These are phyloP conservation scores for Eupsilia transversa DNA, from an alignment of 2,888 invertebrate genomes.

Conservation along the genomic window DNA sequence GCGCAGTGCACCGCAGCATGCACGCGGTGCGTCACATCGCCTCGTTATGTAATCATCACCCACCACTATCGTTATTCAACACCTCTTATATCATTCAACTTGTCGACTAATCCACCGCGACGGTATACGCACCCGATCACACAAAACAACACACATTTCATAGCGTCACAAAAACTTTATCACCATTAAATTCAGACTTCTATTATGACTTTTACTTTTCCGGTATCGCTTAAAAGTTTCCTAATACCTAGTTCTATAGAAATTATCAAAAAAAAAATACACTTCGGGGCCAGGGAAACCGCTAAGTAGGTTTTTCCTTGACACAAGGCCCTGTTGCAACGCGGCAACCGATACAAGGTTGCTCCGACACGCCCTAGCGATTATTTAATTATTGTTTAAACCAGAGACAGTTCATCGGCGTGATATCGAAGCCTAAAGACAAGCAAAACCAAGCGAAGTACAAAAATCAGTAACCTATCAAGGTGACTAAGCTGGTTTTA, in stretches of 20 bases:
- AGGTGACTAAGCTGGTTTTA: constrained; percentile 44
- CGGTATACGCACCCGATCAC: constrained; percentile 51
- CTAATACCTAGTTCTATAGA: constrained; percentile 55
- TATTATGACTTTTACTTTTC: constrained; percentile 35
- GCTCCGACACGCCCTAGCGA: constrained; percentile 88
- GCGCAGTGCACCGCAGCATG: constrained; percentile 71
- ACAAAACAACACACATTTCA: constrained; percentile 43
- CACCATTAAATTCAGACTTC: constrained; percentile 11
- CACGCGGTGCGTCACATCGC: constrained; percentile 70
- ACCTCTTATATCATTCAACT: constrained; percentile 76
- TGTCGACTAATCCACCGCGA: constrained; percentile 63
- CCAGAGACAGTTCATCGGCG: constrained; percentile 80
- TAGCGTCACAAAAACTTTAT: constrained; percentile 40
- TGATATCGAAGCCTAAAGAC: constrained; percentile 71
- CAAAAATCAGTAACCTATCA: constrained; percentile 63
- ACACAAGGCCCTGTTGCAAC: constrained; percentile 89
- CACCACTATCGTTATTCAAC: constrained; percentile 77
- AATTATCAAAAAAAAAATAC: constrained; percentile 76
- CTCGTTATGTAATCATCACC: constrained; percentile 84
- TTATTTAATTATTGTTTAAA: constrained; percentile 90
- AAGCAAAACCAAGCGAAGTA: constrained; percentile 69
- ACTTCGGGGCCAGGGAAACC: constrained; percentile 88
- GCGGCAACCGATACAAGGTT: constrained; percentile 89
- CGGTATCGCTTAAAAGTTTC: constrained; percentile 26
- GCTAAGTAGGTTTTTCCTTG: constrained; percentile 89